A percentile compares a stretch with the other conserved stretches of the same genome.
phyloP scores from a whole-genome alignment of 2,797 vertebrate species.

The Danionella dracula region DNA sequence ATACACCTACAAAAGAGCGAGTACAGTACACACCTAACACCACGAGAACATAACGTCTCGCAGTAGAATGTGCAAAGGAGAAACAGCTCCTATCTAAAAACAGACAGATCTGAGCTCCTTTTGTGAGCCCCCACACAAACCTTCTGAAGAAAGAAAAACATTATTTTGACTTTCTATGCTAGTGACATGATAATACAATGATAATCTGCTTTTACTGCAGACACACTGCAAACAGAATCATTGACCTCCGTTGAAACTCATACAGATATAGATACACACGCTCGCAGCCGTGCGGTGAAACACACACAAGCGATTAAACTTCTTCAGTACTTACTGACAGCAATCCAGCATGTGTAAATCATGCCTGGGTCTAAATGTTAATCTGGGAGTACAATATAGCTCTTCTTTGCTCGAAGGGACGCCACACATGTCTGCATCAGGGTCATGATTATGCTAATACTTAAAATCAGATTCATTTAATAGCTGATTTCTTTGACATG shows the following conservation, averaged over 20 bases:
- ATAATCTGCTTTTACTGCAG: conserved; percentile 5
- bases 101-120: conserved; percentile 22
- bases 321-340: neutral
- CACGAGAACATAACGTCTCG: conserved; percentile 31
- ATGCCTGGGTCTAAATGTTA: neutral
- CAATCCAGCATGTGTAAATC: neutral
- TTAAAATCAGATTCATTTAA: neutral
- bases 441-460: conserved; percentile 15
- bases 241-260: conserved; percentile 9
- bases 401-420: conserved; percentile 14
- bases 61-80: conserved; percentile 35
- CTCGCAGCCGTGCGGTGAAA: neutral
- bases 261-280: neutral
- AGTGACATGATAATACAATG: conserved; percentile 14
- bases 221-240: neutral
- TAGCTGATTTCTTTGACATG: conserved; percentile 9
- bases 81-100: conserved; percentile 37
- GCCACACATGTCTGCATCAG: conserved; percentile 11
- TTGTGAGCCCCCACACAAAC: conserved; percentile 7
- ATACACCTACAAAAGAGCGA: neutral
- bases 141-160: neutral
- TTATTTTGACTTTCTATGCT: neutral
- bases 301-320: conserved; percentile 3
- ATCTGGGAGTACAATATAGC: conserved; percentile 33
- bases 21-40: conserved; percentile 20